phyloP scores from a whole-genome alignment of 2,797 vertebrate species.

The Columba guinea region DNA sequence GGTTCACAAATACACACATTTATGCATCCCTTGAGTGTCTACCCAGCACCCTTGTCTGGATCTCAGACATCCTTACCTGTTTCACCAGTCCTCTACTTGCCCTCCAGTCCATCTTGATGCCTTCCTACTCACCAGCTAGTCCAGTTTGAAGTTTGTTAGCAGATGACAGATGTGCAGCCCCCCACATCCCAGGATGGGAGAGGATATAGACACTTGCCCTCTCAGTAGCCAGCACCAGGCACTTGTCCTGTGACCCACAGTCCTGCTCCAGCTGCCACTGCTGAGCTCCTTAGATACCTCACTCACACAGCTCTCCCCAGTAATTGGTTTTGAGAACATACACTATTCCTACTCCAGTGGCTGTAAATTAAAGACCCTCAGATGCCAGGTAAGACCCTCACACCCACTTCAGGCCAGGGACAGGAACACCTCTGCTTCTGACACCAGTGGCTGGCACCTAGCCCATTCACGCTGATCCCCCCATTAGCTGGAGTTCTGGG shows the following conservation, averaged over 20 bases:
- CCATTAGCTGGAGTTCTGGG: background rate
- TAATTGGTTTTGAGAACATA: background rate
- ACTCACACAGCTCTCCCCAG: background rate
- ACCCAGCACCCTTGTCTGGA: background rate
- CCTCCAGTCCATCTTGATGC: background rate
- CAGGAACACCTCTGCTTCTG: background rate
- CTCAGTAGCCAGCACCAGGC: background rate
- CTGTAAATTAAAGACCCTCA: background rate
- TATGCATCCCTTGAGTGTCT: background rate
- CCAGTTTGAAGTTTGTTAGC: background rate
- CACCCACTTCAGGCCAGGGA: background rate
- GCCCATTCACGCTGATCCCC: background rate
- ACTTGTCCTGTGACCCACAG: rapidly evolving
- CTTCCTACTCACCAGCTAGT: background rate
- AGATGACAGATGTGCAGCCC: background rate
- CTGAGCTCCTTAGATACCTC: background rate
- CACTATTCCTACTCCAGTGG: rapidly evolving
- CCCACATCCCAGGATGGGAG: rapidly evolving
- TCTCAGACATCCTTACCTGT: background rate
- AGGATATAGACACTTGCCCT: background rate
- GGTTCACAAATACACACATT: background rate
- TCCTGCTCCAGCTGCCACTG: rapidly evolving
- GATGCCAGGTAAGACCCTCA: background rate
- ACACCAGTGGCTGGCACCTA: background rate
- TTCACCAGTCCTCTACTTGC: rapidly evolving